Evolutionary conservation across 2,888 invertebrate genomes (phyloP).

Genomic region (Leptopilina myrica): DNA sequence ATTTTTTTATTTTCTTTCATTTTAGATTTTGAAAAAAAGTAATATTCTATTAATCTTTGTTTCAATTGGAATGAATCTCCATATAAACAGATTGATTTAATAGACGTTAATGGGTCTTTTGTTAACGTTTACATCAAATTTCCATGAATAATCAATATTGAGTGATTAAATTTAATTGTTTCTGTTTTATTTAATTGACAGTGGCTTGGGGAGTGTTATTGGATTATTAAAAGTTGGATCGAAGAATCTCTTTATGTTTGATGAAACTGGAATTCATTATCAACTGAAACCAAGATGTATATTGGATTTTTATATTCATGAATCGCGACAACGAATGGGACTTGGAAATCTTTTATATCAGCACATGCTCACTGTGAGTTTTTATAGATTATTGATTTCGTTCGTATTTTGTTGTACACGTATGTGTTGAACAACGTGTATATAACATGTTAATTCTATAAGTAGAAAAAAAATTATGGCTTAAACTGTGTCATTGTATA

Average conservation of each 20-base stretch:
- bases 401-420: not conserved
- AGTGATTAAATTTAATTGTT: not conserved
- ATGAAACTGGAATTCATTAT: conserved; percentile 83
- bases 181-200: conserved; percentile 72
- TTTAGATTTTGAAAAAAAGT: not conserved
- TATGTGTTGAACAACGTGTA: not conserved
- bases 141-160: conserved; percentile 2
- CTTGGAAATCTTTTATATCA: conserved; percentile 91
- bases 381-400: conserved; percentile 28
- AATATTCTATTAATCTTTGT: not conserved
- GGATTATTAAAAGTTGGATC: conserved; percentile 93
- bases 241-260: conserved; percentile 93
- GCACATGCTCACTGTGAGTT: conserved; percentile 87
- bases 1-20: no score
- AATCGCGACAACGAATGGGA: conserved; percentile 90
- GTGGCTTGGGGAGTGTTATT: conserved; percentile 84
- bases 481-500: conserved; percentile 19
- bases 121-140: not conserved
- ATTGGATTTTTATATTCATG: conserved; percentile 94
- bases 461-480: conserved; percentile 6
- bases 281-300: conserved; percentile 92
- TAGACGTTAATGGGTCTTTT: not conserved
- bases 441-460: not conserved
- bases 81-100: not conserved
- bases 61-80: not conserved